phyloP scores from a whole-genome alignment of 2,113 vertebrate species.

The Rafetus swinhoei region DNA sequence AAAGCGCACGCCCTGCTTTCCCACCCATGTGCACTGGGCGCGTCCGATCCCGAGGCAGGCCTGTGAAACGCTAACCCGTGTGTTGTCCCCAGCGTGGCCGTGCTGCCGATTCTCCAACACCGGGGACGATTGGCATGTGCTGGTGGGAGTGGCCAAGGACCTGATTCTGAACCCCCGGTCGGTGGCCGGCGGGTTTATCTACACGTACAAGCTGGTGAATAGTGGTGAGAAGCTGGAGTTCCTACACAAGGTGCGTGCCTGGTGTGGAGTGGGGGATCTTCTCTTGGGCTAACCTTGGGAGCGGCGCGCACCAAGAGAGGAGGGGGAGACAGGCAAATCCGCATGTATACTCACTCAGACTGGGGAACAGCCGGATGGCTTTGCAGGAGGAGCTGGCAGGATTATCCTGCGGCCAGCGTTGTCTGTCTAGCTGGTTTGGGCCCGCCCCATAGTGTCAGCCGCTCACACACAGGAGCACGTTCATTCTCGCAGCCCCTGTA shows the following conservation, averaged over 20 bases:
- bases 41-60: accelerated
- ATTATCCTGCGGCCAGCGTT: background rate
- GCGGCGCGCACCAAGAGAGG: background rate
- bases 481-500: background rate
- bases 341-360: background rate
- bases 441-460: background rate
- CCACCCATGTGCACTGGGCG: background rate
- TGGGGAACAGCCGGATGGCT: background rate
- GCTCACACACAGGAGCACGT: background rate
- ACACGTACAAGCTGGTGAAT: constrained; percentile 92
- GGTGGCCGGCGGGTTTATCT: constrained; percentile 92
- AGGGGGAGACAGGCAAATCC: background rate
- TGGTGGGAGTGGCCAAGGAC: constrained; percentile 97
- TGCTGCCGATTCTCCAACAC: constrained; percentile 92
- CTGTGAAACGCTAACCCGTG: background rate
- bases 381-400: background rate
- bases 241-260: constrained; percentile 91
- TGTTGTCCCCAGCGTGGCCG: constrained; percentile 85
- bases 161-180: constrained; percentile 96
- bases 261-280: accelerated
- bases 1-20: background rate
- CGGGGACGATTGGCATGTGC: constrained; percentile 95
- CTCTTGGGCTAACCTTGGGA: background rate
- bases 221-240: constrained; percentile 96
- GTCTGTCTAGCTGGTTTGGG: background rate